These are phyloP conservation scores for Liodrosophila aerea DNA, from an alignment of 2,888 invertebrate genomes.

Conservation along the genomic window DNA sequence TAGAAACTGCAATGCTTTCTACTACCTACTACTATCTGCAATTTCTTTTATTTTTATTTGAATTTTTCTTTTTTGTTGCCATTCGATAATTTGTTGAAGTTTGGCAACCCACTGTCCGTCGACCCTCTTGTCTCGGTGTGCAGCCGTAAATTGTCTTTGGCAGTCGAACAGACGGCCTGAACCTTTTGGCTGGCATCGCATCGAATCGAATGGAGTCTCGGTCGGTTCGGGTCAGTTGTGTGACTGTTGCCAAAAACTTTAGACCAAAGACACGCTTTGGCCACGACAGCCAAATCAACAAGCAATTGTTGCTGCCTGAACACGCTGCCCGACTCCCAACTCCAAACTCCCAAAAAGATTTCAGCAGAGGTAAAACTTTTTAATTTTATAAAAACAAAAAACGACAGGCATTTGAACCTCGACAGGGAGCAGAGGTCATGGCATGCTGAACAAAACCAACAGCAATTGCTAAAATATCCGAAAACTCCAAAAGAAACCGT, in stretches of 20 bases:
- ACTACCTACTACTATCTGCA: too few species aligned
- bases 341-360: constrained; percentile 50
- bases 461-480: background rate
- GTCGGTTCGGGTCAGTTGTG: constrained; percentile 32
- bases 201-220: constrained; percentile 3
- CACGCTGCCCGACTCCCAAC: constrained; percentile 56
- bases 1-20: constrained; percentile 56
- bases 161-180: constrained; percentile 53
- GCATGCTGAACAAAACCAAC: constrained; percentile 9
- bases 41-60: constrained; percentile 23
- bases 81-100: constrained; percentile 72
- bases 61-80: constrained; percentile 35
- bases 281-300: constrained; percentile 64
- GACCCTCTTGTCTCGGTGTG: constrained; percentile 5
- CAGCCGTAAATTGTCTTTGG: constrained; percentile 76
- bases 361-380: constrained; percentile 56
- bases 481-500: background rate
- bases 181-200: constrained; percentile 23
- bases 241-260: constrained; percentile 59
- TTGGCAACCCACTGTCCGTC: constrained; percentile 28
- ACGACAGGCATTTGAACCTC: constrained; percentile 50
- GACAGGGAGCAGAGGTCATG: constrained; percentile 30
- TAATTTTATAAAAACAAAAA: constrained; percentile 70
- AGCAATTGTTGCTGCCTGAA: constrained; percentile 73
- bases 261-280: constrained; percentile 31